phyloP scores from a whole-genome alignment of 2,797 vertebrate genomes.

The Tamandua tetradactyla region DNA sequence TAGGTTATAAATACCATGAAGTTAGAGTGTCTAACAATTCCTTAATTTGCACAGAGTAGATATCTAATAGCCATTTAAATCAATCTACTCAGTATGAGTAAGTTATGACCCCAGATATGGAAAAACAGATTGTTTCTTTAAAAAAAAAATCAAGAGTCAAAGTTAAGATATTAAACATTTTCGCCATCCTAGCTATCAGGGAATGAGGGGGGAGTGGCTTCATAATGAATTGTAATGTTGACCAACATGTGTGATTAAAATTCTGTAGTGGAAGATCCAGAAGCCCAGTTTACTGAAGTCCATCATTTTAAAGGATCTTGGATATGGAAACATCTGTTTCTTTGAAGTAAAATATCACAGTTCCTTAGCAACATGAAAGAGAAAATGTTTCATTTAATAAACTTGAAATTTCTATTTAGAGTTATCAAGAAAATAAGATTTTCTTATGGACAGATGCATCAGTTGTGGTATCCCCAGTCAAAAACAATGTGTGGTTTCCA shows the following conservation, averaged over 20 bases:
- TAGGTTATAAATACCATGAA: neutral
- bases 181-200: neutral
- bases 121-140: conserved; percentile 14
- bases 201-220: neutral
- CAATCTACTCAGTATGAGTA: neutral
- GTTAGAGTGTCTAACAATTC: neutral
- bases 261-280: neutral
- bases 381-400: neutral
- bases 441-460: neutral
- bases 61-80: neutral
- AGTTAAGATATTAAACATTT: neutral
- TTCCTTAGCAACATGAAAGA: neutral
- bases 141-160: conserved; percentile 24
- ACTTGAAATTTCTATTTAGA: conserved; percentile 38
- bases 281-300: neutral
- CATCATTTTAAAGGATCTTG: conserved; percentile 1
- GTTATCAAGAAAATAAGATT: neutral
- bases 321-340: conserved; percentile 3
- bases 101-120: neutral
- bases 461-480: neutral
- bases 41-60: neutral
- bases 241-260: neutral
- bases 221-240: neutral
- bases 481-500: neutral
- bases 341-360: neutral